Percentiles rank a stretch among this genome's conserved stretches.
These are phyloP conservation scores for Hydriomena furcata DNA, from an alignment of 2,888 invertebrate genomes.

Conservation along the genomic window DNA sequence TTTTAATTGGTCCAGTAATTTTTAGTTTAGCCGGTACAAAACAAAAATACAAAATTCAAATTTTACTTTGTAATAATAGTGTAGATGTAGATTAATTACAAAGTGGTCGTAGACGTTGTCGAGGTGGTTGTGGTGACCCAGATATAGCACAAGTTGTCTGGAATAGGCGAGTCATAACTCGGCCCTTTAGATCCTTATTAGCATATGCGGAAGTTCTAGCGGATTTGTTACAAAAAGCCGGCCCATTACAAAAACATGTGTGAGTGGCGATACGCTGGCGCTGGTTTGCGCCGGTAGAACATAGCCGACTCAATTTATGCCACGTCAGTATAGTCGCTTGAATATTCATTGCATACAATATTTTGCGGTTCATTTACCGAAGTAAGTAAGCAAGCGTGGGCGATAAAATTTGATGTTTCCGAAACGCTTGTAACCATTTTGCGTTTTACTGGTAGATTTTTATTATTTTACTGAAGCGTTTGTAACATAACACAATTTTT, in stretches of 20 bases:
- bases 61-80: no score
- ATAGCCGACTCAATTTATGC: slow-evolving; percentile 56
- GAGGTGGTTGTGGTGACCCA: no score
- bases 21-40: no score
- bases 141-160: background rate
- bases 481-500: no score
- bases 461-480: background rate
- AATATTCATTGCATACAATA: slow-evolving; percentile 64
- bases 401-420: slow-evolving; percentile 26
- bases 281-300: slow-evolving; percentile 18
- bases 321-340: slow-evolving; percentile 57
- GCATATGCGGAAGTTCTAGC: slow-evolving; percentile 18
- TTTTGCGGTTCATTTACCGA: slow-evolving; percentile 42
- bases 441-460: background rate
- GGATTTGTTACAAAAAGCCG: slow-evolving; percentile 23
- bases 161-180: slow-evolving; percentile 22
- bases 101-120: no score
- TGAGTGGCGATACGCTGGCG: slow-evolving; percentile 20
- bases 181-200: slow-evolving; percentile 18
- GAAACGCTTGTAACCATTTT: slow-evolving; percentile 13
- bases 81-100: no score
- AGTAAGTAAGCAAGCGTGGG: slow-evolving; percentile 26
- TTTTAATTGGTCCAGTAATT: no score
- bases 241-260: slow-evolving; percentile 27
- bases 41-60: no score